Conservation (phyloP, 2,888 invertebrate genomes). For the Chymomyza caudatula region DNA sequence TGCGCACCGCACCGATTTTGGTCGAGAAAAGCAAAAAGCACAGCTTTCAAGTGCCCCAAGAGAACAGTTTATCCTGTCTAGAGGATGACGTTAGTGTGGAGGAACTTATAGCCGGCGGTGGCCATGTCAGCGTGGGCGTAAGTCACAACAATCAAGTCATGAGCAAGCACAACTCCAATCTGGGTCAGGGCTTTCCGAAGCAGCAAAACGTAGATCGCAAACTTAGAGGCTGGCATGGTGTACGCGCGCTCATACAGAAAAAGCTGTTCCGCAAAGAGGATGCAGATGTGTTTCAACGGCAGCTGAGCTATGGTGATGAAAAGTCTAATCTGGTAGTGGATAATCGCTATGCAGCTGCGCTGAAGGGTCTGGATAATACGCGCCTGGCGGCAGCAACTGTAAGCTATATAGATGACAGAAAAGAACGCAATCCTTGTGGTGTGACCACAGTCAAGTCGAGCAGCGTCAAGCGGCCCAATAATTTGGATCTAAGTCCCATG, state of each 20-base stretch:
- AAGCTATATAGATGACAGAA: constrained; percentile 38
- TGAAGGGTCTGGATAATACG: constrained; percentile 47
- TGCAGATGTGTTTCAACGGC: constrained; percentile 52
- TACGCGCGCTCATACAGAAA: constrained; percentile 77
- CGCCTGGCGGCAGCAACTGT: constrained; percentile 34
- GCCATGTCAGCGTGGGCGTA: constrained; percentile 6
- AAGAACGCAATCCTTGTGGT: constrained; percentile 21
- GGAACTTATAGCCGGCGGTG: constrained; percentile 70
- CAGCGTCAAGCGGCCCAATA: constrained; percentile 69
- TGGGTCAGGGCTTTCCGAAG: constrained; percentile 78
- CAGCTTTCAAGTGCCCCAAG: constrained; percentile 74
- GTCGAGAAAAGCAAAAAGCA: constrained; percentile 77
- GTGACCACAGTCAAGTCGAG: background rate
- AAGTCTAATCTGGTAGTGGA: constrained; percentile 77
- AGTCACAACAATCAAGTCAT: constrained; percentile 13
- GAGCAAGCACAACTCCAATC: constrained; percentile 56
- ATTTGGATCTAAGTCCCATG: constrained; percentile 74
- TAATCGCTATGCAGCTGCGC: constrained; percentile 48
- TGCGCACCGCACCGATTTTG: constrained; percentile 68
- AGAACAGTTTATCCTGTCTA: constrained; percentile 75
- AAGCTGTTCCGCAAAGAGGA: constrained; percentile 76
- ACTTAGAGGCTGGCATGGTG: constrained; percentile 77
- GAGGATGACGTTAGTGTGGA: constrained; percentile 78
- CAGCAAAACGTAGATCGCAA: constrained; percentile 77
- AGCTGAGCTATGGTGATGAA: constrained; percentile 65